Conservation (phyloP, 1,140 invertebrate genomes). For the Oedothorax gibbosus region DNA sequence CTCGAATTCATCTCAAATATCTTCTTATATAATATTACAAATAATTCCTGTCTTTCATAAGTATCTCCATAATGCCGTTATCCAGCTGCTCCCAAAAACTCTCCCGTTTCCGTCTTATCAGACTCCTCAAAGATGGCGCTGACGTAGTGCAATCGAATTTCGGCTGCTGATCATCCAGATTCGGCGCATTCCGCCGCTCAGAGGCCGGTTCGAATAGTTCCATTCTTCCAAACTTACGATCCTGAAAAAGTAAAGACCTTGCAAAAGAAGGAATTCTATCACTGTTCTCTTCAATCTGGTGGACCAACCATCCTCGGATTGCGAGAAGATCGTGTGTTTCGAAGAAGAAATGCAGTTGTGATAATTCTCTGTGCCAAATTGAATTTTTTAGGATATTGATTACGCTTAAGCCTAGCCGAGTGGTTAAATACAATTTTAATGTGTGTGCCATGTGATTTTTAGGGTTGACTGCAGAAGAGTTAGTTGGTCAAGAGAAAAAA, state of each 20-base stretch:
- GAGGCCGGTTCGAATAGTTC: slow-evolving; percentile 26
- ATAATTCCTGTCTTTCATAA: no score
- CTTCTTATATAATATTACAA: no score
- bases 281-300: background rate
- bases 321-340: no score
- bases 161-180: background rate
- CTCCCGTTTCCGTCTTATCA: no score
- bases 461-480: slow-evolving; percentile 1
- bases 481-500: background rate
- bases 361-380: background rate
- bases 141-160: background rate
- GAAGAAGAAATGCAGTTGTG: background rate
- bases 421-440: background rate
- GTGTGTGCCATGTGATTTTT: slow-evolving; percentile 46
- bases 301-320: background rate
- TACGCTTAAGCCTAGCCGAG: slow-evolving; percentile 41
- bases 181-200: slow-evolving; percentile 38
- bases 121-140: slow-evolving; percentile 23
- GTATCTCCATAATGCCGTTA: no score
- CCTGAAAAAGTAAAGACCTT: background rate
- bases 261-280: background rate
- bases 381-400: slow-evolving; percentile 44
- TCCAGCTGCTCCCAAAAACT: no score
- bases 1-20: no score
- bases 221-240: background rate